Evolutionary conservation across 2,888 invertebrate species (phyloP).

Genomic region (Cataglyphis cursor): DNA sequence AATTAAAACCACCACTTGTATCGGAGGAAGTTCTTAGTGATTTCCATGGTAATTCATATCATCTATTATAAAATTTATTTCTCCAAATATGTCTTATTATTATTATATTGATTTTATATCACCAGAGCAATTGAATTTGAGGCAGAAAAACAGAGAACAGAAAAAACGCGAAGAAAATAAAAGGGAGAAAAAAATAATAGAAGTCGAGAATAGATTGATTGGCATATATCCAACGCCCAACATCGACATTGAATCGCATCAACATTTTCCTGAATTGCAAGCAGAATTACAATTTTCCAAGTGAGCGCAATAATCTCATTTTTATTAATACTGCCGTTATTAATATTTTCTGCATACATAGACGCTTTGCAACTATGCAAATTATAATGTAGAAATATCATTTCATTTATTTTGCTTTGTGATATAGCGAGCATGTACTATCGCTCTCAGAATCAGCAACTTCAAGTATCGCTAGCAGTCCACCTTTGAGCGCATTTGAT

Average conservation of each 20-base stretch:
- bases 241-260: slow-evolving; percentile 90
- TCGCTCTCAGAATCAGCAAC: slow-evolving; percentile 78
- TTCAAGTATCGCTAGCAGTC: slow-evolving; percentile 84
- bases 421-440: slow-evolving; percentile 56
- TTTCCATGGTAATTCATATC: slow-evolving; percentile 90
- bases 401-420: not conserved
- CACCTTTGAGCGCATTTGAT: slow-evolving; percentile 79
- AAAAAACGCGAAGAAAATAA: slow-evolving; percentile 93
- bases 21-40: slow-evolving; percentile 90
- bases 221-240: slow-evolving; percentile 89
- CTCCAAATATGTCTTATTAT: slow-evolving; percentile 2
- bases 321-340: not conserved
- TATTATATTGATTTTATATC: slow-evolving; percentile 27
- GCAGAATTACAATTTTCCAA: slow-evolving; percentile 76
- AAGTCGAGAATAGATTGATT: slow-evolving; percentile 91
- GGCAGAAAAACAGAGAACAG: slow-evolving; percentile 91
- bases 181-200: slow-evolving; percentile 92
- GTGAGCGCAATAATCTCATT: slow-evolving; percentile 68
- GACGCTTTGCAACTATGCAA: not conserved
- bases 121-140: slow-evolving; percentile 91
- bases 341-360: too few relatives aligned
- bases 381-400: not conserved
- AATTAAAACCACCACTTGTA: slow-evolving; percentile 92
- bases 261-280: slow-evolving; percentile 88
- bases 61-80: not conserved